Conservation (phyloP, 2,113 vertebrate species). For the Sturnus vulgaris region DNA sequence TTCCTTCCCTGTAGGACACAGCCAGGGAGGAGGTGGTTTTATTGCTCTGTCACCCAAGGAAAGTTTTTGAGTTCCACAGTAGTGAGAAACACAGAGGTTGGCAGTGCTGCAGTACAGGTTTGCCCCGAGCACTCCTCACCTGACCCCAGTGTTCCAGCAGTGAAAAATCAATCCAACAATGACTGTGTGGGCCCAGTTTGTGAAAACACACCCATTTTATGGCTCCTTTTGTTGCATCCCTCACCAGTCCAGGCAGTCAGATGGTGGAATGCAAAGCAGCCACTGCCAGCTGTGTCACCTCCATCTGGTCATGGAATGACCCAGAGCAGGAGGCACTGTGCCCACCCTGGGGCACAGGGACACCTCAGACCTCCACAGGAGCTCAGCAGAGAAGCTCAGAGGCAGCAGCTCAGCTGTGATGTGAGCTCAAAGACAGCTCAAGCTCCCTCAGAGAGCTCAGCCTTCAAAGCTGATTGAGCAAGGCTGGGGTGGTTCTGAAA, state of each 20-base stretch:
- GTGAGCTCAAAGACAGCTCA: background rate
- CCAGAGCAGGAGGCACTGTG: background rate
- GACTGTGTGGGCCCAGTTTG: fast-evolving
- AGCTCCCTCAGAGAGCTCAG: background rate
- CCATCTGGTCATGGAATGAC: background rate
- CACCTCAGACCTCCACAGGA: background rate
- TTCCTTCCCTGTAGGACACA: background rate
- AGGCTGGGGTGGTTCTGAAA: background rate
- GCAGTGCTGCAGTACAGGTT: background rate
- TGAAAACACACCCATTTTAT: background rate
- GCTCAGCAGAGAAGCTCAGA: background rate
- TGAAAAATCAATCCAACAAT: background rate
- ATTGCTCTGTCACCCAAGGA: background rate
- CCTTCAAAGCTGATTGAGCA: background rate
- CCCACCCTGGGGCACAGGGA: background rate
- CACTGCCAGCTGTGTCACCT: background rate
- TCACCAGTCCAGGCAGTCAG: background rate
- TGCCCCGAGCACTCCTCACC: background rate
- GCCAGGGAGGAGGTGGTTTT: background rate
- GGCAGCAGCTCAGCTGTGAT: background rate
- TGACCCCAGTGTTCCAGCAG: background rate
- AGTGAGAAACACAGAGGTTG: fast-evolving
- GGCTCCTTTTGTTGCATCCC: background rate
- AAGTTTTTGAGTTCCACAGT: background rate
- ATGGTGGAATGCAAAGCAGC: background rate